Evolutionary conservation across 2,113 vertebrate genomes (phyloP).

Genomic region (Nerophis lumbriciformis): DNA sequence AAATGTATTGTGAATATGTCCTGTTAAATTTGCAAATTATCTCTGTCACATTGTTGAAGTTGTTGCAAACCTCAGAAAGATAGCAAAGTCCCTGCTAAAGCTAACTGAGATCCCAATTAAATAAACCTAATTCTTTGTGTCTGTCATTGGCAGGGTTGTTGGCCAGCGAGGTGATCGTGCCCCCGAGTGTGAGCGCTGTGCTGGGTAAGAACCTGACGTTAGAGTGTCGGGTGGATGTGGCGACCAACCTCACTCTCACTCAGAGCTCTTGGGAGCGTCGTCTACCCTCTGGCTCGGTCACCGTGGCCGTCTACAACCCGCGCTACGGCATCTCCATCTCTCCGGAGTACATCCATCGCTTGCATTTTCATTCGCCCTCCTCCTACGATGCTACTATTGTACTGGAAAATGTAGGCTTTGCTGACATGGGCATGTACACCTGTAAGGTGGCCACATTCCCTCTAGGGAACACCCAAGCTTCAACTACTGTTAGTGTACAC

Average conservation of each 20-base stretch:
- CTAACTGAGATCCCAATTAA: too few relatives aligned
- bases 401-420: constrained; percentile 86
- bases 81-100: too few relatives aligned
- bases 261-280: constrained; percentile 94
- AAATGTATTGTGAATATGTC: too few relatives aligned
- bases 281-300: constrained; percentile 79
- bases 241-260: constrained; percentile 81
- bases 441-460: constrained; percentile 96
- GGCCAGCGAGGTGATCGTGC: constrained; percentile 84
- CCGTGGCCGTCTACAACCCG: constrained; percentile 92
- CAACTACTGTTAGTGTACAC: constrained; percentile 84
- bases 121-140: background rate
- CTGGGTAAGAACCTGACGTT: constrained; percentile 92
- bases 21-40: too few relatives aligned
- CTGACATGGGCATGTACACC: constrained; percentile 88
- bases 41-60: too few relatives aligned
- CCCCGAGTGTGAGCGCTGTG: constrained; percentile 84
- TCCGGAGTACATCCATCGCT: constrained; percentile 79
- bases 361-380: constrained; percentile 86
- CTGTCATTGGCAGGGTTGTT: constrained; percentile 74
- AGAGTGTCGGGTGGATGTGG: constrained; percentile 85
- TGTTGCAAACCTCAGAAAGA: too few relatives aligned
- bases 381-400: constrained; percentile 87
- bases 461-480: constrained; percentile 86
- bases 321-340: constrained; percentile 86